Percentiles rank a stretch among this genome's conserved stretches.
Evolutionary conservation across 2,113 vertebrate genomes (phyloP).

Genomic region (Trematomus loennbergii): DNA sequence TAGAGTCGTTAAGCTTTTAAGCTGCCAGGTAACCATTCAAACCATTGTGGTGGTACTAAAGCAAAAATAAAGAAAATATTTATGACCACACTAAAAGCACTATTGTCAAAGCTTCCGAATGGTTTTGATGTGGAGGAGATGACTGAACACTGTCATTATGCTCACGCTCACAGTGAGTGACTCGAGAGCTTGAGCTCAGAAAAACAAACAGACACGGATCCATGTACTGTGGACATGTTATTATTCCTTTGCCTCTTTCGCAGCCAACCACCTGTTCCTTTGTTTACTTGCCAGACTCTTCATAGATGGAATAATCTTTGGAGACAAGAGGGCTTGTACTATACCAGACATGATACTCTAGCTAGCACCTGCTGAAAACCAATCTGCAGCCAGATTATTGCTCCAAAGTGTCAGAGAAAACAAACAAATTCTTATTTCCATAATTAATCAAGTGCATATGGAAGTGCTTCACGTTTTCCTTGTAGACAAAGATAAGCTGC

Average conservation of each 20-base stretch:
- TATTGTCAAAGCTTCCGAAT: slow-evolving; percentile 34
- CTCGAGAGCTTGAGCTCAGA: slow-evolving; percentile 30
- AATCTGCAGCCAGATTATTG: slow-evolving; percentile 67
- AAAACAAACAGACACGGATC: slow-evolving; percentile 67
- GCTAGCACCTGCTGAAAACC: slow-evolving; percentile 62
- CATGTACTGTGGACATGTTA: slow-evolving; percentile 52
- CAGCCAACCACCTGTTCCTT: slow-evolving; percentile 77
- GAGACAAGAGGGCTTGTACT: slow-evolving; percentile 59
- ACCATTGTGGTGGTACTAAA: not conserved
- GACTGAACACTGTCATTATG: slow-evolving; percentile 60
- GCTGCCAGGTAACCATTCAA: slow-evolving; percentile 1
- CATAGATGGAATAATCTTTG: slow-evolving; percentile 75
- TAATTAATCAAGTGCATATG: slow-evolving; percentile 70
- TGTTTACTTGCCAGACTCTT: slow-evolving; percentile 77
- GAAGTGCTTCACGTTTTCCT: slow-evolving; percentile 50
- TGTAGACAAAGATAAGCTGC: slow-evolving; percentile 54
- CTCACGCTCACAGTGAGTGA: slow-evolving; percentile 40
- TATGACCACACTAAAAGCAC: slow-evolving; percentile 7
- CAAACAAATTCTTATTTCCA: slow-evolving; percentile 74
- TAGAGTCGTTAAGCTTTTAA: not conserved
- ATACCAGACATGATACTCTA: slow-evolving; percentile 65
- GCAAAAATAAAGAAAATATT: slow-evolving; percentile 23
- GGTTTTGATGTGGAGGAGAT: slow-evolving; percentile 38
- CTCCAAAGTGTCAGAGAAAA: slow-evolving; percentile 58
- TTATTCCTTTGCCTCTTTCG: slow-evolving; percentile 67